Evolutionary conservation across 1,140 invertebrate genomes (phyloP), one percentile per base, ranked within the genome.

Genomic region (Pectinophora gossypiella): DNA sequence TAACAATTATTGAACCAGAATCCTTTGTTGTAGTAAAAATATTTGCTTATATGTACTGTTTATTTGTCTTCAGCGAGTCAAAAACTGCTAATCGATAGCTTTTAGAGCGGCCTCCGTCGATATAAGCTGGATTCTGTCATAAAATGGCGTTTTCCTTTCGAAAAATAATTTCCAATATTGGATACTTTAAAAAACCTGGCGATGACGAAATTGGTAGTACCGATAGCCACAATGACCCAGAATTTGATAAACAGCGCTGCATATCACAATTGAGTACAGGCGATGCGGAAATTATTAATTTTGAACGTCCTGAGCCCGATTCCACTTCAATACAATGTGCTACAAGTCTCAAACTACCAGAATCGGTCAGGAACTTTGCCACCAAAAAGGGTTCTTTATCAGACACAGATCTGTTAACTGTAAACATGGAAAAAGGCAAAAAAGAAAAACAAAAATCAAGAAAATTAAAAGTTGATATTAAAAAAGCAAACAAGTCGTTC

Each of bases 131-230:
- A 20, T 20, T 3, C 16, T 4, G 13, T n/a, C 7, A 3, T 20
- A 69, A 58, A 59, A 86, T 86, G 83, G 77, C 79, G 72, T 86
- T 83, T 64, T 77, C 83, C 10, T 61, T 83, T 16, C 55, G 74
- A 50, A 77, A 76, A 57, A 86, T 86, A 59, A 56, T 86, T 40
- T 85, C 81, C 5, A 84, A 83, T 44, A 86, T 85, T 22, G 74
- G 58, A 19, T 82, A 84, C 56, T 85, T 86, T 54, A 78, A 82
- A 50, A 84, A 78, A 57, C 47, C 71, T 2, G 77, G 64, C 1
- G 74, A 72, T 1, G 53, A 62, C 0, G 56, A 44, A 23, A 21
- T 13, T 13, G 9, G 5, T 12, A 35, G 18, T 13, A 19, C 45
- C 1, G 15, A 58, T 40, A 58, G 43, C 50, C 40, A 44, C n/a